phyloP scores from a whole-genome alignment of 2,888 invertebrate genomes.

The Tupiocoris notatus region DNA sequence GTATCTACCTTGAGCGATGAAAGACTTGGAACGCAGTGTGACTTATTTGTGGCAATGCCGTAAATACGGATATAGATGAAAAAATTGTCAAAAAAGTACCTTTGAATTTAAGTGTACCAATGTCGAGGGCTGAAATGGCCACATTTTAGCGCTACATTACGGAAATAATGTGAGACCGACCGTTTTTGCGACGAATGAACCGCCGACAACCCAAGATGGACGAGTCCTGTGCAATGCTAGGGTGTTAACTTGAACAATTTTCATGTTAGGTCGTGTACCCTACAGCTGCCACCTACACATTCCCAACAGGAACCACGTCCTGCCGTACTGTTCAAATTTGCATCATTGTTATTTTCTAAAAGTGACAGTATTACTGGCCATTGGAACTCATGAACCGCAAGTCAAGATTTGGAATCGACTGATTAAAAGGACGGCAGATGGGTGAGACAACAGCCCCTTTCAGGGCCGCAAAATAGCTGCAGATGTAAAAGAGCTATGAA shows the following conservation, averaged over 20 bases:
- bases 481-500: too few relatives aligned
- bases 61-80: not conserved
- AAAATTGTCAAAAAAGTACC: slow-evolving; percentile 17
- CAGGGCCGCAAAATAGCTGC: too few relatives aligned
- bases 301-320: slow-evolving; percentile 4
- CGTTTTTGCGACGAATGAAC: slow-evolving; percentile 15
- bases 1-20: slow-evolving; percentile 37
- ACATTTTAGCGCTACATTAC: not conserved
- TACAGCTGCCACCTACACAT: not conserved
- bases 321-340: not conserved
- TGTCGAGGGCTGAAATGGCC: slow-evolving; percentile 21
- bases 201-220: not conserved
- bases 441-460: too few relatives aligned
- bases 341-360: too few relatives aligned
- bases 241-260: not conserved
- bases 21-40: slow-evolving; percentile 34
- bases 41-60: not conserved
- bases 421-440: too few relatives aligned
- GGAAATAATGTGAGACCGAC: slow-evolving; percentile 21
- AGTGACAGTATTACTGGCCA: too few relatives aligned
- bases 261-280: not conserved
- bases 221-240: not conserved
- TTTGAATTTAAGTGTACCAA: slow-evolving; percentile 3
- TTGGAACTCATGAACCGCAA: too few relatives aligned
- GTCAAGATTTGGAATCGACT: too few relatives aligned